phyloP scores from a whole-genome alignment of 2,888 invertebrate genomes.

The Limnephilus rhombicus region DNA sequence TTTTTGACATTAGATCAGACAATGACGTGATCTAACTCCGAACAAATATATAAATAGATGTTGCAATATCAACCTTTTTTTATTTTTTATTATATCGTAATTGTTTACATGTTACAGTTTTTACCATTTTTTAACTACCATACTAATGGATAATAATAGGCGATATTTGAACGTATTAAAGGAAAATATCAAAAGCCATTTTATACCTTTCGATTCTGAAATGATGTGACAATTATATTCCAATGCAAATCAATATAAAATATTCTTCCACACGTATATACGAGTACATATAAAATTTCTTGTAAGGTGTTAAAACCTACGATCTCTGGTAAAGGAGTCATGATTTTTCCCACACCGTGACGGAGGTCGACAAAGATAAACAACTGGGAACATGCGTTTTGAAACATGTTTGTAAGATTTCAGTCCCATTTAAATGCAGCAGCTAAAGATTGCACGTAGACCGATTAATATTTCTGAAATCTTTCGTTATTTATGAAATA shows the following conservation, averaged over 20 bases:
- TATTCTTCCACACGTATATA: no score
- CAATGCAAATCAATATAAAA: no score
- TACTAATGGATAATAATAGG: no score
- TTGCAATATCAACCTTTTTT: no score
- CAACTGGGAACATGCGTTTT: neutral
- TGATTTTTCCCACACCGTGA: neutral
- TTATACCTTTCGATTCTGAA: neutral
- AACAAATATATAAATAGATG: no score
- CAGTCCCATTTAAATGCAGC: neutral
- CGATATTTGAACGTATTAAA: no score
- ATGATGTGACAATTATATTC: neutral
- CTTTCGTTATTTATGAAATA: conserved; percentile 29
- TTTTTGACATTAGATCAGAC: no score
- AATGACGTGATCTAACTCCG: no score
- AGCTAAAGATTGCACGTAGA: neutral
- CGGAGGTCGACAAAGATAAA: neutral
- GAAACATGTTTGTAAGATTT: neutral
- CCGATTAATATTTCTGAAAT: neutral
- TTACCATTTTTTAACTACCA: no score
- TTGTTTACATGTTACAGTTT: no score
- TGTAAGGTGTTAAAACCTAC: neutral
- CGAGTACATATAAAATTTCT: neutral
- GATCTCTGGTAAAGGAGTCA: neutral
- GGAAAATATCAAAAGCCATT: no score
- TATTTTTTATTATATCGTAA: no score